phyloP scores from a whole-genome alignment of 2,113 vertebrate genomes.

The Diadophis punctatus region DNA sequence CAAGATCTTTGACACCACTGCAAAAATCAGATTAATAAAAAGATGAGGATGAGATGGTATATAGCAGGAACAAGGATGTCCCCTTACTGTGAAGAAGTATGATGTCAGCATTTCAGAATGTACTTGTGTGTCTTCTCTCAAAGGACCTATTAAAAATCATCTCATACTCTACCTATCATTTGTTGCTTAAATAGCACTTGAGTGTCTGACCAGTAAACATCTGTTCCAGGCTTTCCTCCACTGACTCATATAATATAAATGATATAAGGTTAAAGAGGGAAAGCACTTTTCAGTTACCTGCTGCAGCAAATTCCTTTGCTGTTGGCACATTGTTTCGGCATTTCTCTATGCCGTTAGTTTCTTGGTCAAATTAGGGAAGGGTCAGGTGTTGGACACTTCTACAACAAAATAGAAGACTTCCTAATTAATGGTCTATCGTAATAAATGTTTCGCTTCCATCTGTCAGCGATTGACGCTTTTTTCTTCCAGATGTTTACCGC shows the following conservation, averaged over 20 bases:
- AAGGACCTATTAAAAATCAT: constrained; percentile 17
- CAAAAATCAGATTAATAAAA: constrained; percentile 11
- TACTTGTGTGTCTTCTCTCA: constrained; percentile 25
- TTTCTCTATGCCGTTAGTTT: not conserved
- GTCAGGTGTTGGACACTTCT: not conserved
- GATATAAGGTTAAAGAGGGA: constrained; percentile 4
- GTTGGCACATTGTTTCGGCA: constrained; percentile 8
- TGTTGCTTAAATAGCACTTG: constrained; percentile 30
- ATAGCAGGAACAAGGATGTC: not conserved
- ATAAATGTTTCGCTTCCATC: not conserved
- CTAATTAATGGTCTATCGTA: not conserved
- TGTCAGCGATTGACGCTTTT: not conserved
- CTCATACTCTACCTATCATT: constrained; percentile 40
- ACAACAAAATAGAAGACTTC: not conserved
- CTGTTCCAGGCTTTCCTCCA: constrained; percentile 28
- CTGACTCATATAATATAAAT: constrained; percentile 28
- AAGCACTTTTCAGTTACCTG: constrained; percentile 18
- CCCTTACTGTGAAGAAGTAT: constrained; percentile 25
- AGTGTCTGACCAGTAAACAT: constrained; percentile 39
- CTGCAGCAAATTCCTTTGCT: not conserved
- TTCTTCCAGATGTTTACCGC: not conserved
- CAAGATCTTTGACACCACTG: constrained; percentile 21
- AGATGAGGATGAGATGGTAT: not conserved
- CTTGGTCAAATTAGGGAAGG: constrained; percentile 17
- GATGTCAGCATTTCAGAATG: constrained; percentile 29